These are phyloP conservation scores for Hybognathus amarus DNA, from an alignment of 2,797 vertebrate species.

Conservation along the genomic window DNA sequence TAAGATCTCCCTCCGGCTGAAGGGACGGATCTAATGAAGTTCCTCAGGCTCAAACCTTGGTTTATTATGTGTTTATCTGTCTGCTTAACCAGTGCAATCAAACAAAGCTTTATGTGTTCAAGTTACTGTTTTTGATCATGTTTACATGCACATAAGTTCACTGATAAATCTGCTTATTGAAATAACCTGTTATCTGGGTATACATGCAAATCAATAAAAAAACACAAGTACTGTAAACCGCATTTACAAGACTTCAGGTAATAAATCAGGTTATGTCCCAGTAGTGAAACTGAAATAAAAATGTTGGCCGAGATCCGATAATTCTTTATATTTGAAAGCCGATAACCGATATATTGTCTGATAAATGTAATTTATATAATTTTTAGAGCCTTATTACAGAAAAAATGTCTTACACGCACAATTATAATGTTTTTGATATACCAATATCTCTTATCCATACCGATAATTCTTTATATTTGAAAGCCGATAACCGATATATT, in stretches of 20 bases:
- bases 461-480: too few species aligned
- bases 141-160: neutral
- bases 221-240: neutral
- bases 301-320: neutral
- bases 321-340: too few species aligned
- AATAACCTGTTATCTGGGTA: neutral
- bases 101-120: neutral
- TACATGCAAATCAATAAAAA: neutral
- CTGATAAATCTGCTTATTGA: neutral
- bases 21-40: conserved; percentile 52
- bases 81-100: neutral
- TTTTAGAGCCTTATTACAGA: neutral
- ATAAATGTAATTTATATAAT: neutral
- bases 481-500: too few species aligned
- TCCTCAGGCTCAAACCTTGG: conserved; percentile 15
- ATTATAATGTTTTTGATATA: too few species aligned
- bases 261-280: too few species aligned
- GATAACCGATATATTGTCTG: neutral
- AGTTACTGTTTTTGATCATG: neutral
- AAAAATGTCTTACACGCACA: too few species aligned
- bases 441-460: too few species aligned
- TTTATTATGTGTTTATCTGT: conserved; percentile 14
- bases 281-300: neutral
- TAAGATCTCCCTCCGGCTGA: conserved; percentile 55
- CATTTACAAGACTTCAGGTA: neutral